Base-by-base conservation (phyloP, 2,797 vertebrate species). In the Apogon hyalosoma region DNA sequence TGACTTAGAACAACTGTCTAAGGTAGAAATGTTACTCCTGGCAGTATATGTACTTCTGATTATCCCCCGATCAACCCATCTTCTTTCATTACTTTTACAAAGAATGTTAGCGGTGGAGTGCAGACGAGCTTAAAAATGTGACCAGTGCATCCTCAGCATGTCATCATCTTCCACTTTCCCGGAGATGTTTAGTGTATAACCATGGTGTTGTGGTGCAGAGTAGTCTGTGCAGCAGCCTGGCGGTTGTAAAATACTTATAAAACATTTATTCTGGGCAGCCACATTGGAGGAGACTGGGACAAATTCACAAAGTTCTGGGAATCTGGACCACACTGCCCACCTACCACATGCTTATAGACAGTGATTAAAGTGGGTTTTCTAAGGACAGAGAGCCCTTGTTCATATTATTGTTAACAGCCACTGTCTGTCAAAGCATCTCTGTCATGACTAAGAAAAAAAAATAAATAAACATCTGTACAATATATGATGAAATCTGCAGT, bases 301-400 rank as follows among this genome's bases (percentile, higher is more conserved):
- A 24, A 4, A 12, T 57, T 62, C 11, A 69, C 52, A 15, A 12
- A 11, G 11, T 62, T 71, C 45, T 65, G 16, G 72, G 69, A 54
- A 21, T 43, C 6, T 41, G n/a, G 16, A 50, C 38, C 2, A 11
- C 41, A 13, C 19, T 62, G 19, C 58, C 47, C 51, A 68, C 55
- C 11, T 41, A 33, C 40, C 48, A 9, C 19, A 12, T 51, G 39
- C 4, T 48, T 64, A 28, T 6, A 41, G 57, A 36, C 33, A 36
- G 33, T 36, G 28, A 31, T 31, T 31, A 31, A 31, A 31, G 7
- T 31, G 28, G 28, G 28, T 31, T 31, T 31, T 31, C 5, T 31
- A 31, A 31, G 28, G 28, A 31, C 5, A 31, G 28, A 8, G 28
- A 8, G 7, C 28, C 28, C 28, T 31, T 6, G 28, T 31, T 31